These are phyloP conservation scores for Caenorhabditis doughertyi DNA, from an alignment of 2,888 invertebrate genomes.

Conservation along the genomic window DNA sequence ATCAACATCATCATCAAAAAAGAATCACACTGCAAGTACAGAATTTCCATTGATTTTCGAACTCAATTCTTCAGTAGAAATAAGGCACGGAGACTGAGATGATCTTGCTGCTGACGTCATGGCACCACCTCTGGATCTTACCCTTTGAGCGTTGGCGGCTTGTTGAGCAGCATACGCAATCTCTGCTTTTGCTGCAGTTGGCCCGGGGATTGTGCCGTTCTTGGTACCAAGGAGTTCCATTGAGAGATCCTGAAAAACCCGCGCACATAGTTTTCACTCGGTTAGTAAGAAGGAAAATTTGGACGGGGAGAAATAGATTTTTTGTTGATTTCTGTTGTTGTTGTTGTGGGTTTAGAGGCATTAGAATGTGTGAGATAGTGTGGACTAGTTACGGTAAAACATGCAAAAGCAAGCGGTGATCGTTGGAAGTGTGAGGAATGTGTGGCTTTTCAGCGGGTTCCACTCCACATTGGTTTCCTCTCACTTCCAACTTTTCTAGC, in stretches of 20 bases:
- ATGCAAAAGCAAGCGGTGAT: no score
- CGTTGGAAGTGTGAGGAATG: no score
- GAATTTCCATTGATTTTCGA: not conserved
- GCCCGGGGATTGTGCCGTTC: constrained; percentile 79
- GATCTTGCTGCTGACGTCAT: not conserved
- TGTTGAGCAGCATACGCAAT: constrained; percentile 69
- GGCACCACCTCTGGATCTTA: constrained; percentile 33
- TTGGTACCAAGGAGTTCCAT: constrained; percentile 81
- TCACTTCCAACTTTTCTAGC: not conserved
- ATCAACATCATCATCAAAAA: constrained; percentile 3
- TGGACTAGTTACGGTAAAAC: not conserved
- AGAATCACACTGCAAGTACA: constrained; percentile 47
- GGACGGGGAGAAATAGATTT: not conserved
- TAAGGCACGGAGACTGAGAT: not conserved
- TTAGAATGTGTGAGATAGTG: not conserved
- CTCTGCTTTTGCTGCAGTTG: constrained; percentile 79
- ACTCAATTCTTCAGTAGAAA: not conserved
- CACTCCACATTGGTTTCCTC: no score
- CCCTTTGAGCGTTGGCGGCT: constrained; percentile 62
- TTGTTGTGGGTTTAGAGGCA: not conserved
- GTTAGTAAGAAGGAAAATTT: constrained; percentile 35
- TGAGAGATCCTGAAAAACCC: constrained; percentile 77
- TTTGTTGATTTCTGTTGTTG: constrained; percentile 3
- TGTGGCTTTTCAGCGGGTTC: no score
- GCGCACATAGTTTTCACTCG: constrained; percentile 56